Evolutionary conservation across 1,140 invertebrate genomes (phyloP).

Genomic region (Temnothorax nylanderi): DNA sequence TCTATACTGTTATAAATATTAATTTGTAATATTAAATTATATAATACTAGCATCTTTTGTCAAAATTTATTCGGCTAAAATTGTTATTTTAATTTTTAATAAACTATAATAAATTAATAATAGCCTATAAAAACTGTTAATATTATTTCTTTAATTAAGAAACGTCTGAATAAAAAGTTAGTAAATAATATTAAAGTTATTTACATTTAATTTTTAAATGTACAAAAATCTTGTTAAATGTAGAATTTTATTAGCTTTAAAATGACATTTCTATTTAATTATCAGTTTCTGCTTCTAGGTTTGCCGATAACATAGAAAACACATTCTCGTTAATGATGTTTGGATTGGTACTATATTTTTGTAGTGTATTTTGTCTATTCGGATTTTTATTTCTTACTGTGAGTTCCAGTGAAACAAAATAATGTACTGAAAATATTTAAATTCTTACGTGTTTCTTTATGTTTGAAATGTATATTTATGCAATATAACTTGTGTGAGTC

Average conservation of each 20-base stretch:
- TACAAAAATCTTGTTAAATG: not conserved
- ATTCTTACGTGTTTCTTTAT: not conserved
- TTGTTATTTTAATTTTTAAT: not conserved
- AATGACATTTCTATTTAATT: not conserved
- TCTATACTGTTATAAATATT: not conserved
- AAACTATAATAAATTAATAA: not conserved
- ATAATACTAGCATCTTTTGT: not conserved
- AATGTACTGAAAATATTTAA: not conserved
- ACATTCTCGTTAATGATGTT: not conserved
- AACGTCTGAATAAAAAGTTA: not conserved
- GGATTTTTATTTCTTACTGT: constrained; percentile 5
- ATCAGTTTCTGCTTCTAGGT: not conserved
- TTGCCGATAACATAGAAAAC: not conserved
- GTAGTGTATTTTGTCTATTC: constrained; percentile 14
- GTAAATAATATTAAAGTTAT: not conserved
- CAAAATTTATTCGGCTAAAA: not conserved
- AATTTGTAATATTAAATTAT: not conserved
- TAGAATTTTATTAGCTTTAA: not conserved
- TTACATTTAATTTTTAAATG: not conserved
- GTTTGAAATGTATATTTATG: not conserved
- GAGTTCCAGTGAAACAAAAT: not conserved
- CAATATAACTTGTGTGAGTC: not conserved
- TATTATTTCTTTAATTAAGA: not conserved
- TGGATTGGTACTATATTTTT: constrained; percentile 18
- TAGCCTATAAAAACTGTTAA: not conserved